Percentiles rank a stretch among this genome's conserved stretches.
These are phyloP conservation scores for Coleophora flavipennella DNA, from an alignment of 2,888 invertebrate genomes.

Conservation along the genomic window DNA sequence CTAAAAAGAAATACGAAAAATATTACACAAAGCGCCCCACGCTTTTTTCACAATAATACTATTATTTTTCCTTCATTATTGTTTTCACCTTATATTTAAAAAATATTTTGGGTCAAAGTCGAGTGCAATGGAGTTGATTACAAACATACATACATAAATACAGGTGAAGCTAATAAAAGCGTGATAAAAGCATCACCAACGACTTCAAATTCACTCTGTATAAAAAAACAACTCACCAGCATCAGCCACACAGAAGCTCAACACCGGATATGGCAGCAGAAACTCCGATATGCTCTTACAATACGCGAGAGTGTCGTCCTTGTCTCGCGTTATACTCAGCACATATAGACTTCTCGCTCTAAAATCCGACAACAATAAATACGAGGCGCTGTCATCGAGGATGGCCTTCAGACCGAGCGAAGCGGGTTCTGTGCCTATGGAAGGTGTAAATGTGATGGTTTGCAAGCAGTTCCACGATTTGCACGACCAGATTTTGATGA, in stretches of 20 bases:
- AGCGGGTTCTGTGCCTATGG: conserved; percentile 34
- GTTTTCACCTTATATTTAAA: too few species aligned
- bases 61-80: too few species aligned
- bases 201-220: too few species aligned
- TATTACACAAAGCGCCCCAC: too few species aligned
- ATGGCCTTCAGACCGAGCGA: conserved; percentile 78
- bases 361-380: conserved; percentile 90
- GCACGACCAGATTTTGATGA: conserved; percentile 95
- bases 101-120: too few species aligned
- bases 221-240: conserved; percentile 67
- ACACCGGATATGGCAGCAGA: conserved; percentile 86
- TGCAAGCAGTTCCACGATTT: conserved; percentile 96
- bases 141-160: too few species aligned
- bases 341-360: conserved; percentile 88
- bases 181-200: too few species aligned
- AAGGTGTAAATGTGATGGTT: conserved; percentile 79
- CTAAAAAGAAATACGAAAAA: too few species aligned
- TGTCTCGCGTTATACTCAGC: conserved; percentile 74
- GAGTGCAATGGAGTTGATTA: too few species aligned
- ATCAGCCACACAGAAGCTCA: conserved; percentile 91
- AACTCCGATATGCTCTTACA: conserved; percentile 88
- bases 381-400: conserved; percentile 88
- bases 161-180: too few species aligned
- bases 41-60: too few species aligned
- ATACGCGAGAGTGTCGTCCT: conserved; percentile 72